phyloP scores from a whole-genome alignment of 2,888 invertebrate genomes.

The Pollenia amentaria region DNA sequence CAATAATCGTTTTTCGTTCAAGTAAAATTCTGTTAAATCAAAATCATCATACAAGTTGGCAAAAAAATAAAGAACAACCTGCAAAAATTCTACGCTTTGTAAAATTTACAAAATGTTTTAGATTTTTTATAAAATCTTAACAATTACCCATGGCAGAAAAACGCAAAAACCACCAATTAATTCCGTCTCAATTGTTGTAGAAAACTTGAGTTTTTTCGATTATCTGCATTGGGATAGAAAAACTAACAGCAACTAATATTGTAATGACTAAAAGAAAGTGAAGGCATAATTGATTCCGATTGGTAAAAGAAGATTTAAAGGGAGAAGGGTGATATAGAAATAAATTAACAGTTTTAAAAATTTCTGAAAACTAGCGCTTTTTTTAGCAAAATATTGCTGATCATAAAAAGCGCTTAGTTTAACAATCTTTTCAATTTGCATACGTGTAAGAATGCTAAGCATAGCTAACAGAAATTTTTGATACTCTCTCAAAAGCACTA shows the following conservation, averaged over 20 bases:
- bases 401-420: too few relatives aligned
- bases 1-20: not conserved
- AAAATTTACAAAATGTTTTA: constrained; percentile 37
- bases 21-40: constrained; percentile 27
- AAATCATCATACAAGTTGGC: constrained; percentile 33
- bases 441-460: too few relatives aligned
- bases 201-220: constrained; percentile 20
- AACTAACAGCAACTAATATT: not conserved
- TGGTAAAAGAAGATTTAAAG: not conserved
- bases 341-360: too few relatives aligned
- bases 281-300: not conserved
- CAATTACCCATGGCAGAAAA: constrained; percentile 56
- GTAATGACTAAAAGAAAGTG: constrained; percentile 13
- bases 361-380: too few relatives aligned
- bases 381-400: too few relatives aligned
- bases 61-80: not conserved
- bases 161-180: constrained; percentile 62
- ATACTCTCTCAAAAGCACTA: too few relatives aligned
- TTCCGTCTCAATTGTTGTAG: constrained; percentile 60
- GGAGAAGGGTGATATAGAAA: not conserved
- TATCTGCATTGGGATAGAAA: not conserved
- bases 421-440: too few relatives aligned
- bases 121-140: constrained; percentile 36
- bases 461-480: too few relatives aligned
- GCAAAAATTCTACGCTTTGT: constrained; percentile 49